Percentiles rank a stretch among this genome's conserved stretches.
phyloP scores from a whole-genome alignment of 2,888 invertebrate genomes.

The Siphlonurus alternatus region DNA sequence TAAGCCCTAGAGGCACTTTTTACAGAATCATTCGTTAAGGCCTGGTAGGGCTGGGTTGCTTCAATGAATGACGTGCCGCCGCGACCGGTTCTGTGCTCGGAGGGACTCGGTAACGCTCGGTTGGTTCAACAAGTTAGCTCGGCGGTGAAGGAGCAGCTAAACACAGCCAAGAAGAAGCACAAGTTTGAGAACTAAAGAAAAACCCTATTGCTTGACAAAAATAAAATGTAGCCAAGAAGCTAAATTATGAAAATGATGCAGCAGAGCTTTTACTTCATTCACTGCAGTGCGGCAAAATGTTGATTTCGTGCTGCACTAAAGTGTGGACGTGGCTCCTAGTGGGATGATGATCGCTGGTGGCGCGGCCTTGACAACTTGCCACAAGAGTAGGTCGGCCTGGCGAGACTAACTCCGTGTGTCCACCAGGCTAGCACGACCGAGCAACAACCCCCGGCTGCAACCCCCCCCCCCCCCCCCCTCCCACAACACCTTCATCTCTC shows the following conservation, averaged over 20 bases:
- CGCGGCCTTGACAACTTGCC: slow-evolving; percentile 2
- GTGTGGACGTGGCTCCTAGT: not conserved
- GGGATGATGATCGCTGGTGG: not conserved
- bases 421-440: not conserved
- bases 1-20: not conserved
- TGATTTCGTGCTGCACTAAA: too few species aligned
- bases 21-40: not conserved
- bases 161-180: too few species aligned
- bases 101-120: not conserved
- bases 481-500: too few species aligned
- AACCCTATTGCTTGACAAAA: too few species aligned
- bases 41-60: not conserved
- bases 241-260: not conserved
- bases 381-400: not conserved
- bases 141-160: not conserved
- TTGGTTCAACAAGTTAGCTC: not conserved
- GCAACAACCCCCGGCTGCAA: too few species aligned
- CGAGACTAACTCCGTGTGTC: not conserved
- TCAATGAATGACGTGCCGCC: slow-evolving; percentile 1
- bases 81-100: not conserved
- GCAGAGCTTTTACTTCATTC: too few species aligned
- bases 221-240: not conserved
- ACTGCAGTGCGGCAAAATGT: too few species aligned
- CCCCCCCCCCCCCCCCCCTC: too few species aligned
- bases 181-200: too few species aligned